Conservation (phyloP, 1,140 invertebrate species). For the Ceratina australensis region DNA sequence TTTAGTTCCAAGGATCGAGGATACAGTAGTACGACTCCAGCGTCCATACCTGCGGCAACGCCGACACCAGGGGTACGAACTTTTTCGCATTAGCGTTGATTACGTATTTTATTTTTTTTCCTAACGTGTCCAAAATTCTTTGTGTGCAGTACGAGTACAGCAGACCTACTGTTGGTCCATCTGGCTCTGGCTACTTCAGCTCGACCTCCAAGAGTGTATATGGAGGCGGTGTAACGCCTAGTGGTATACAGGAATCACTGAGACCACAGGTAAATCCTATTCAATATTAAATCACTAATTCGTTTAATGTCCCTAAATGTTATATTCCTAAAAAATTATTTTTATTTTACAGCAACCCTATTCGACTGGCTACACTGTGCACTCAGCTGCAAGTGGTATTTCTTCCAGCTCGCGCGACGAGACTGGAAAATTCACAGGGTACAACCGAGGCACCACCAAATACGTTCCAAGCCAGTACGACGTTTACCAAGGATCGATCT, state of each 20-base stretch:
- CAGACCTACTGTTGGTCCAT: neutral
- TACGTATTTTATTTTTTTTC: too few relatives aligned
- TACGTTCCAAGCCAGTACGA: slow-evolving; percentile 66
- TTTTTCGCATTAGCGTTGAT: neutral
- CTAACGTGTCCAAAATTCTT: neutral
- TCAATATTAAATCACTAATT: too few relatives aligned
- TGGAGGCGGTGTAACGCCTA: slow-evolving; percentile 9
- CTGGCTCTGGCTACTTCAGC: slow-evolving; percentile 17
- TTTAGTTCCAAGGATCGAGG: slow-evolving; percentile 58
- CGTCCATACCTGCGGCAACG: neutral
- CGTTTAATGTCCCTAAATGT: neutral
- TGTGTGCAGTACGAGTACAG: slow-evolving; percentile 2
- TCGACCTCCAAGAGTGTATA: slow-evolving; percentile 5
- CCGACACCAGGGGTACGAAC: neutral
- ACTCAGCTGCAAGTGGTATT: neutral
- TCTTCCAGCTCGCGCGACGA: slow-evolving; percentile 44
- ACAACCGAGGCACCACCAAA: slow-evolving; percentile 65
- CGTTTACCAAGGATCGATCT: slow-evolving; percentile 2
- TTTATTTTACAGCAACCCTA: too few relatives aligned
- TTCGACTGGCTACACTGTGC: slow-evolving; percentile 41
- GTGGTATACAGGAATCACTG: neutral
- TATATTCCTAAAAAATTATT: too few relatives aligned
- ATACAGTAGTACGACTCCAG: slow-evolving; percentile 56
- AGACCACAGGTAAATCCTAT: slow-evolving; percentile 42
- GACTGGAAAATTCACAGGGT: slow-evolving; percentile 60